These are phyloP conservation scores for Pseudorhombus dupliciocellatus DNA, from an alignment of 2,113 vertebrate genomes.

Conservation along the genomic window DNA sequence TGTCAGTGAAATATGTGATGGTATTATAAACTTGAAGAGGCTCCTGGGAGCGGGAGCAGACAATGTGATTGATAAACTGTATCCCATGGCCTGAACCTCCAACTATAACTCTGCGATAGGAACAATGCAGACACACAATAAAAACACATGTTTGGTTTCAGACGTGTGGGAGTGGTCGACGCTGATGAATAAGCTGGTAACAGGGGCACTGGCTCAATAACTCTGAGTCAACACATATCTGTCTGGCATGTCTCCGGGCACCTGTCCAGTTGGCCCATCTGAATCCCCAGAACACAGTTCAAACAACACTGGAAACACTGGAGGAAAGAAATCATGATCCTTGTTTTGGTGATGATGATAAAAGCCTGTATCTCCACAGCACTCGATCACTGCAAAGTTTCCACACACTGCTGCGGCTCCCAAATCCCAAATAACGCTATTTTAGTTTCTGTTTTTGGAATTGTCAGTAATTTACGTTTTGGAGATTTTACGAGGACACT, in stretches of 20 bases:
- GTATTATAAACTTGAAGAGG: constrained; percentile 50
- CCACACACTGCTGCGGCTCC: not conserved
- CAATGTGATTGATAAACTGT: constrained; percentile 45
- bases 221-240: constrained; percentile 32
- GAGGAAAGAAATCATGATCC: not conserved
- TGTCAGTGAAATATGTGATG: constrained; percentile 65
- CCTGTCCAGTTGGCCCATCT: not conserved
- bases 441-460: not conserved
- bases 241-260: constrained; percentile 11
- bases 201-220: constrained; percentile 2
- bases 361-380: not conserved
- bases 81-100: constrained; percentile 43
- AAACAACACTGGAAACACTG: not conserved
- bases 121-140: not conserved
- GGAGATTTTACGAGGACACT: not conserved
- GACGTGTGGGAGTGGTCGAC: constrained; percentile 1
- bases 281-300: constrained; percentile 2
- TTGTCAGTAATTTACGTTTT: too few relatives aligned
- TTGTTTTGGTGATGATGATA: not conserved
- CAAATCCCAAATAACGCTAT: not conserved
- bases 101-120: constrained; percentile 27
- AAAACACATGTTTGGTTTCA: constrained; percentile 1
- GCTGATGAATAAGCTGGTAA: constrained; percentile 5
- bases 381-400: not conserved
- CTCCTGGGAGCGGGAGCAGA: constrained; percentile 46